Evolutionary conservation across 2,888 invertebrate species (phyloP).

Genomic region (Lagria hirta): DNA sequence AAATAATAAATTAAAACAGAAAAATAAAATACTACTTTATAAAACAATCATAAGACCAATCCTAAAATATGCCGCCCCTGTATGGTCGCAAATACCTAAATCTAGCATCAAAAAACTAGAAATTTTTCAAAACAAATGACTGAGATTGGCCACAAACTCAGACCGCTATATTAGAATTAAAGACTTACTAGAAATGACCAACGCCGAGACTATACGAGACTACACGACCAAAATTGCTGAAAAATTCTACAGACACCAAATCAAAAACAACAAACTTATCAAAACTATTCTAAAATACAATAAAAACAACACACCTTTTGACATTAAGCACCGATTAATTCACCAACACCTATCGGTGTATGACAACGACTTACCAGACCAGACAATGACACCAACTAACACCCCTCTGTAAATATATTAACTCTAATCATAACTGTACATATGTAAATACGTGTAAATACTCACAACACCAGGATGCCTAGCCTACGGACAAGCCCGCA

Average conservation of each 20-base stretch:
- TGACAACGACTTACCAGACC: no score
- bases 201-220: neutral
- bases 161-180: neutral
- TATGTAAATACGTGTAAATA: no score
- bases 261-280: neutral
- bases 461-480: no score
- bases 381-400: no score
- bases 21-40: conserved; percentile 11
- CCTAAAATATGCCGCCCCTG: neutral
- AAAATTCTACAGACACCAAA: neutral
- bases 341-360: no score
- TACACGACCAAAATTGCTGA: neutral
- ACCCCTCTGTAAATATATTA: no score
- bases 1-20: conserved; percentile 9
- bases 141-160: neutral
- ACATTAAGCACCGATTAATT: no score
- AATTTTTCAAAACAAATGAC: neutral
- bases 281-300: neutral
- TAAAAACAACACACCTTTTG: neutral
- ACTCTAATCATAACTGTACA: no score
- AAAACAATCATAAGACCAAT: conserved; percentile 4
- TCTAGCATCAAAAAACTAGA: neutral
- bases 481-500: no score
- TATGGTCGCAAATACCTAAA: neutral
- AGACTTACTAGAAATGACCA: neutral